Base-by-base conservation (phyloP, 1,140 invertebrate genomes). In the Apis laboriosa region DNA sequence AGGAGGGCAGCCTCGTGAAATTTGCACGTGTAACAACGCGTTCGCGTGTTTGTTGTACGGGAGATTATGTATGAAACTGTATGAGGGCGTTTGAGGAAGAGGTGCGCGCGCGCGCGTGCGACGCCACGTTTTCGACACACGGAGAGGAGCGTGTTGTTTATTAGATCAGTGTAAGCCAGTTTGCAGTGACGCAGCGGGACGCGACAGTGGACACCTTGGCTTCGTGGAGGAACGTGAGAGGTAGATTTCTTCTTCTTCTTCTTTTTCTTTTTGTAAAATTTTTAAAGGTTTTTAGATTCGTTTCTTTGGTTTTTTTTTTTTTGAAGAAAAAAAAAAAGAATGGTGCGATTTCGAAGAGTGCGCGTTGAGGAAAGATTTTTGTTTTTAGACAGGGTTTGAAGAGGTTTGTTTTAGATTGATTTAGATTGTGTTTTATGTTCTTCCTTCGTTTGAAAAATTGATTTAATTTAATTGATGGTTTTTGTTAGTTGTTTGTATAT, bases 131-230 rank as follows among this genome's bases (percentile, higher is more conserved):
- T 60, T 24, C 49, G 49, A 28, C 77, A 80, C 77, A 68, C 70
- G 81, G 80, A 55, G 12, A 34, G 51, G 34, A 79, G 67, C 49
- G 77, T 76, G 88, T 92, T 91, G 91, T 91, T 93, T 93, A 93
- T 93, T 93, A 93, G 92, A 93, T 93, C 90, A 93, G 89, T 92
- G 88, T 93, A 93, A 93, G 92, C 92, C 92, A 93, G 92, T 93
- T 93, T 92, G 92, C 86, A 91, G 90, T 90, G 92, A 92, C 91
- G 91, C 91, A 90, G 72, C 87, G 89, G 83, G 79, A 84, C 51
- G 84, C 85, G 88, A 86, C 89, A 91, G 90, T 90, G 90, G 88
- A 88, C 89, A 89, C 82, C 87, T 91, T 90, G 88, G 85, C 90
- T 90, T 88, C 90, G 56, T 79, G 78, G 80, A 77, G 79, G 84